Evolutionary conservation across 2,797 vertebrate genomes (phyloP).

Genomic region (Malurus leucopterus): DNA sequence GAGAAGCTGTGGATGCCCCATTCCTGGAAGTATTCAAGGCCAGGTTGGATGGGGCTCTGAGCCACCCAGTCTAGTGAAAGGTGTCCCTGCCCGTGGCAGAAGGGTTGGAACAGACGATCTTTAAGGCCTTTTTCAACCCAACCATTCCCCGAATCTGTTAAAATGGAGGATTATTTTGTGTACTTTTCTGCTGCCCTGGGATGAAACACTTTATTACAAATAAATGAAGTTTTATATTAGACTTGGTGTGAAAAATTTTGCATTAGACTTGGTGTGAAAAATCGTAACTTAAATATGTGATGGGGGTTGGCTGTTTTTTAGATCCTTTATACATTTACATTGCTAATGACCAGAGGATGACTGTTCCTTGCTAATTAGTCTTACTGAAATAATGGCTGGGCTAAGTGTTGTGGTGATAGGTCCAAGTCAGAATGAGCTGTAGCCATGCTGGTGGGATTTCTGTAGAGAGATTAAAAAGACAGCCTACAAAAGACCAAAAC

Average conservation of each 20-base stretch:
- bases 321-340: background rate
- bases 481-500: background rate
- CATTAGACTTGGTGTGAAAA: background rate
- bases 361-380: background rate
- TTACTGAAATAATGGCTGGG: background rate
- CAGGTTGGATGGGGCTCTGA: background rate
- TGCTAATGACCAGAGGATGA: background rate
- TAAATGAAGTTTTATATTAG: background rate
- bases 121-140: background rate
- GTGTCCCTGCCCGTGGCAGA: background rate
- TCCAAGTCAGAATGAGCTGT: background rate
- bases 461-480: background rate
- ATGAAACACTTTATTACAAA: background rate
- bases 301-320: background rate
- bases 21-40: background rate
- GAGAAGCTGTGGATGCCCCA: background rate
- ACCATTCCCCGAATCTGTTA: background rate
- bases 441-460: background rate
- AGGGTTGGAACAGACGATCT: background rate
- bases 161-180: background rate
- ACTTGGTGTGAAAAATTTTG: background rate
- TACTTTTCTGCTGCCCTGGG: background rate
- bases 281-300: rapidly evolving
- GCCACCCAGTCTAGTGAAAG: background rate
- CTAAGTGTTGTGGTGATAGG: background rate